Conservation (phyloP, 2,797 vertebrate species). For the Crocodylus rhombifer region DNA sequence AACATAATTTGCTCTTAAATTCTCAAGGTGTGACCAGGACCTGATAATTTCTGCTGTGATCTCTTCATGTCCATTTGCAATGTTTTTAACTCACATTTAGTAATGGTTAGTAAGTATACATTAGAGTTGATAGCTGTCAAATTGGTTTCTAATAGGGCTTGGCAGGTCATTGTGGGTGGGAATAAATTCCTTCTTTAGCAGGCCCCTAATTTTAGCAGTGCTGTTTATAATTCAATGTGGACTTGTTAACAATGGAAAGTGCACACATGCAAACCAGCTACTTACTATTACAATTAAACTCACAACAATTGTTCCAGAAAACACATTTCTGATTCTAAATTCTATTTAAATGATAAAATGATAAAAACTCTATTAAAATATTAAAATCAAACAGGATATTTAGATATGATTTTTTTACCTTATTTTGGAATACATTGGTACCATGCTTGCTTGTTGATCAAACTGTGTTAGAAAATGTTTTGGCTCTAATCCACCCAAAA, state of each 20-base stretch:
- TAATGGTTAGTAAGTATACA: background rate
- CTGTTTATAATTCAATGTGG: background rate
- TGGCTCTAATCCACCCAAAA: background rate
- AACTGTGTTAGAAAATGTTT: background rate
- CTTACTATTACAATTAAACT: background rate
- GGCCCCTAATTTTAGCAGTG: background rate
- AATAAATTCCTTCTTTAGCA: background rate
- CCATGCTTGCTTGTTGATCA: background rate
- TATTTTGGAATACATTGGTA: background rate
- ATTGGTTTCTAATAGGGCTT: background rate
- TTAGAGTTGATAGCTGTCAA: conserved; percentile 16
- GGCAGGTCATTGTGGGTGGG: background rate
- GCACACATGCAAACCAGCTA: background rate
- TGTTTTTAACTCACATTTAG: conserved; percentile 14
- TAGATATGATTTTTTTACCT: background rate
- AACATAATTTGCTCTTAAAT: background rate
- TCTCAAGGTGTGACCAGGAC: background rate
- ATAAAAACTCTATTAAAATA: conserved; percentile 6
- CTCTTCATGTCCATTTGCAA: conserved; percentile 15
- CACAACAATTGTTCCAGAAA: background rate
- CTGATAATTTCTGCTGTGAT: background rate
- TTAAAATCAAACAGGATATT: background rate
- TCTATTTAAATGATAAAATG: background rate
- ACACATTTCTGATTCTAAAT: background rate
- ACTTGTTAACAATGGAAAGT: background rate